Evolutionary conservation across 2,888 invertebrate species (phyloP).

Genomic region (Sipunculus nudus): DNA sequence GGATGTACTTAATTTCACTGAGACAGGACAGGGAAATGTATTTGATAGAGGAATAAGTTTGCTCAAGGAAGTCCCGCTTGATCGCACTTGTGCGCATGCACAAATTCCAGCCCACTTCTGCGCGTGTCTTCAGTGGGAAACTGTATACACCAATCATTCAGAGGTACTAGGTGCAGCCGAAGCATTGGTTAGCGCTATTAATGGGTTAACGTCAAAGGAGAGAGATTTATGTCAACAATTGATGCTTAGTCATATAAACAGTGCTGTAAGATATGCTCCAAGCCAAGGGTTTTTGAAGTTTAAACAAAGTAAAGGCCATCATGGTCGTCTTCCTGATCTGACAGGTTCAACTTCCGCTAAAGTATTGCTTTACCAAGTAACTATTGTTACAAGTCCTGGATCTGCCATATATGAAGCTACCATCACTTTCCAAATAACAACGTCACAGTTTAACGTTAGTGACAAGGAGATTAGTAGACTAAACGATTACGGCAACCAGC

Average conservation of each 20-base stretch:
- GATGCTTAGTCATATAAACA: slow-evolving; percentile 12
- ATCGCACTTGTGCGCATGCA: slow-evolving; percentile 85
- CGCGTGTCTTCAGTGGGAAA: slow-evolving; percentile 87
- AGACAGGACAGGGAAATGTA: slow-evolving; percentile 29
- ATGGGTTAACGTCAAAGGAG: slow-evolving; percentile 16
- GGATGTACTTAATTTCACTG: slow-evolving; percentile 73
- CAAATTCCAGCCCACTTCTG: slow-evolving; percentile 97
- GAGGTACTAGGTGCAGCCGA: slow-evolving; percentile 28
- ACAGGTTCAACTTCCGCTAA: slow-evolving; percentile 72
- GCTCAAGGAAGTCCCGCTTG: slow-evolving; percentile 69
- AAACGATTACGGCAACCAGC: slow-evolving; percentile 84
- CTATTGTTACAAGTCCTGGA: slow-evolving; percentile 80
- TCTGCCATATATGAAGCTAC: slow-evolving; percentile 85
- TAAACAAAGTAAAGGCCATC: slow-evolving; percentile 78
- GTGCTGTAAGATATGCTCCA: slow-evolving; percentile 27
- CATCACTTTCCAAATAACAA: slow-evolving; percentile 71
- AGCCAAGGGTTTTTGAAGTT: slow-evolving; percentile 74
- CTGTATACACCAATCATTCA: slow-evolving; percentile 70
- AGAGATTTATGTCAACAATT: slow-evolving; percentile 22
- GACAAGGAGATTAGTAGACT: slow-evolving; percentile 70
- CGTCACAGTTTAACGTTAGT: slow-evolving; percentile 5
- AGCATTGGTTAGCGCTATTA: slow-evolving; percentile 23
- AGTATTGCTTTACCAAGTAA: slow-evolving; percentile 80
- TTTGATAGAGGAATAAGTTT: slow-evolving; percentile 56
- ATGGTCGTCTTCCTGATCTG: slow-evolving; percentile 86